Conservation (phyloP, 2,113 vertebrate species). For the Diadophis punctatus region DNA sequence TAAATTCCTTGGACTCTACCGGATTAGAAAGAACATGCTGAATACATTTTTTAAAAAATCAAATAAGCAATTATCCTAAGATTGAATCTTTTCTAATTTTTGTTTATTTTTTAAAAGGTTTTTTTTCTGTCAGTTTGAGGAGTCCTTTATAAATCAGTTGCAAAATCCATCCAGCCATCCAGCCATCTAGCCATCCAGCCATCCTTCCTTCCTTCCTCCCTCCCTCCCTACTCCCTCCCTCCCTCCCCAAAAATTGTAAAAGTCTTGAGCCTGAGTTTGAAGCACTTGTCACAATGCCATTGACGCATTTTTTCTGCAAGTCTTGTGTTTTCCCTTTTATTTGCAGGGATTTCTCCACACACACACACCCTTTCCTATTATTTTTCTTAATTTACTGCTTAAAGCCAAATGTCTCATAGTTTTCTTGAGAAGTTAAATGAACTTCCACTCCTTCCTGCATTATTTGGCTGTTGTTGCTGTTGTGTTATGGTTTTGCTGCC, state of each 20-base stretch:
- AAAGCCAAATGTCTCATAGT: background rate
- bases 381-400: background rate
- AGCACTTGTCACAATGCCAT: background rate
- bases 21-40: background rate
- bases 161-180: background rate
- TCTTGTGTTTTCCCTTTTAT: conserved; percentile 7
- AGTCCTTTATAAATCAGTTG: background rate
- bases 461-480: background rate
- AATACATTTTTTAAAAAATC: background rate
- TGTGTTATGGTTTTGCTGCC: background rate
- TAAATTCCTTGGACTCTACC: background rate
- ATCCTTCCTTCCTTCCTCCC: background rate
- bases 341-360: background rate
- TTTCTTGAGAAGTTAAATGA: background rate
- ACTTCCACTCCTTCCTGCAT: background rate
- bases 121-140: background rate
- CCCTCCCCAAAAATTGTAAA: background rate
- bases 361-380: background rate
- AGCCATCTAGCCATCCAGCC: no score
- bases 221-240: no score
- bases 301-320: background rate
- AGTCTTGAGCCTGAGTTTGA: background rate
- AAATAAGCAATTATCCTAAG: background rate
- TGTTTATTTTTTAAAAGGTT: background rate
- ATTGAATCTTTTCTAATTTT: background rate